Percentiles rank a stretch among this genome's conserved stretches.
Conservation (phyloP, 2,888 invertebrate species). For the Baronia brevicornis region DNA sequence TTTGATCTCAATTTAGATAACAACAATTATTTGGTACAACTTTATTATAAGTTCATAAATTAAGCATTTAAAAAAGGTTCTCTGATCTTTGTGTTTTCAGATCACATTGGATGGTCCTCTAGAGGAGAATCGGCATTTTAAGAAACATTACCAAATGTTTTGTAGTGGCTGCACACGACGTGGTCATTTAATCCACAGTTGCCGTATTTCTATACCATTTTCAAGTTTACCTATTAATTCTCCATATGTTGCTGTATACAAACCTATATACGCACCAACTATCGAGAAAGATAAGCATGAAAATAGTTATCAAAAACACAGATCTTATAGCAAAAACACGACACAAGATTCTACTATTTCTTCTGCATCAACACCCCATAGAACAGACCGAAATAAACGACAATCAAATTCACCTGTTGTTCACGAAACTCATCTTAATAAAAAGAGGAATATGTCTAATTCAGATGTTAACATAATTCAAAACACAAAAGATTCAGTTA, state of each 20-base stretch:
- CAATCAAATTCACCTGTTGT: conserved; percentile 53
- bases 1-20: too few species aligned
- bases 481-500: conserved; percentile 26
- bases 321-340: conserved; percentile 15
- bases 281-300: too few species aligned
- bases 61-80: neutral
- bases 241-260: conserved; percentile 51
- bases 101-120: conserved; percentile 53
- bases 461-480: conserved; percentile 24
- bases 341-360: conserved; percentile 23
- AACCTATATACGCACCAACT: conserved; percentile 31
- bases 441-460: conserved; percentile 36
- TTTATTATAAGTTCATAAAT: neutral
- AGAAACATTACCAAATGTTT: conserved; percentile 45
- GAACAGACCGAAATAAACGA: conserved; percentile 37
- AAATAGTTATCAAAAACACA: conserved; percentile 9
- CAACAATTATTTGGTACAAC: too few species aligned
- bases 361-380: conserved; percentile 15
- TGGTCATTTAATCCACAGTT: conserved; percentile 68
- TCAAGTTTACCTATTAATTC: conserved; percentile 54
- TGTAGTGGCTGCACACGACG: conserved; percentile 76
- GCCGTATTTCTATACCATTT: conserved; percentile 52
- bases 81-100: conserved; percentile 39
- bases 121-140: conserved; percentile 41
- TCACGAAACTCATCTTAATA: conserved; percentile 45